These are phyloP conservation scores for Xiphophorus maculatus DNA, from an alignment of 2,113 vertebrate species.

Conservation along the genomic window DNA sequence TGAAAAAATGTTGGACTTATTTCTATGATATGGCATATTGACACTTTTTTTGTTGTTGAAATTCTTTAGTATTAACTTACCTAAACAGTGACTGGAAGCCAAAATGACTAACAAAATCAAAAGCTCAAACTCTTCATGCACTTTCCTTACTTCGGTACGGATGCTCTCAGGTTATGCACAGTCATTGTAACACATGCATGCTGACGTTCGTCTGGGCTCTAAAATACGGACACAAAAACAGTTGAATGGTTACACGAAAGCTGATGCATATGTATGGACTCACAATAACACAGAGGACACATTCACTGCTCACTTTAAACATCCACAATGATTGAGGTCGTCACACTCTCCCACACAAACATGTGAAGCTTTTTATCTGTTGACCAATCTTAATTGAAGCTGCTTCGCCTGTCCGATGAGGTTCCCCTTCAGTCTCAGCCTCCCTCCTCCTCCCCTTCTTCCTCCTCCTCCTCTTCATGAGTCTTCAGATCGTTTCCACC, in stretches of 20 bases:
- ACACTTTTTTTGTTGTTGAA: neutral
- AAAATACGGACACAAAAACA: neutral
- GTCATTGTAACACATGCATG: neutral
- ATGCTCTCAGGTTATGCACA: neutral
- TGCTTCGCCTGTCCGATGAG: constrained; percentile 53
- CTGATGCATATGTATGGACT: neutral
- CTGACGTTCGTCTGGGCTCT: neutral
- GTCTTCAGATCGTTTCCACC: constrained; percentile 25
- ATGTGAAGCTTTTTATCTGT: constrained; percentile 59
- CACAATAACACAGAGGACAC: neutral
- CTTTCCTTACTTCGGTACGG: neutral
- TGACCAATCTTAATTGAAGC: constrained; percentile 75
- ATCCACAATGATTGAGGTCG: constrained; percentile 6
- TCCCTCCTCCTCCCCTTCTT: constrained; percentile 6
- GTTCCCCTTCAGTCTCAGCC: constrained; percentile 23
- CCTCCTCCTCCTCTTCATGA: constrained; percentile 11
- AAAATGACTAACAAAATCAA: neutral
- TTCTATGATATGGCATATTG: neutral
- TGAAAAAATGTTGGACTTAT: neutral
- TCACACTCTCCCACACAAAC: constrained; percentile 4
- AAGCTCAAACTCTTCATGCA: neutral
- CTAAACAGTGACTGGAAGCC: neutral
- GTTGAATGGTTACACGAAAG: neutral
- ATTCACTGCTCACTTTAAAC: constrained; percentile 17
- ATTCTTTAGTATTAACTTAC: neutral